A percentile compares a stretch with the other conserved stretches of the same genome.
phyloP scores from a whole-genome alignment of 1,140 invertebrate species.

The Procambarus clarkii region DNA sequence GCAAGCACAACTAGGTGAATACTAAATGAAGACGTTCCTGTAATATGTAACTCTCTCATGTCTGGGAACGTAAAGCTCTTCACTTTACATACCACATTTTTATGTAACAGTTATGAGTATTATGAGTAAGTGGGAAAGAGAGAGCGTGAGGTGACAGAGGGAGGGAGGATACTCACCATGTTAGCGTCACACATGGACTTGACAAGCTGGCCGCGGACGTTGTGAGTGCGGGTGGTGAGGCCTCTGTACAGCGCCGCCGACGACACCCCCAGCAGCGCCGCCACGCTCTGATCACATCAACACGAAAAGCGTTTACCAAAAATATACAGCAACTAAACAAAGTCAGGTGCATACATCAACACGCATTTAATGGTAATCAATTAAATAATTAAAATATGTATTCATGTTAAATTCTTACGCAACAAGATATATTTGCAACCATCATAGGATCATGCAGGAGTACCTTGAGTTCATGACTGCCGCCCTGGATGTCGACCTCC shows the following conservation, averaged over 20 bases:
- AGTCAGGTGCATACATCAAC: not conserved
- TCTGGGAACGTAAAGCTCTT: no score
- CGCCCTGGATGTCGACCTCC: constrained; percentile 81
- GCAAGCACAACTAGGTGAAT: no score
- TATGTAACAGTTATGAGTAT: not conserved
- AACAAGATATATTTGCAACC: not conserved
- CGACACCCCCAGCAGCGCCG: constrained; percentile 88
- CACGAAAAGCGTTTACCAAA: not conserved
- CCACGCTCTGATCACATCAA: constrained; percentile 83
- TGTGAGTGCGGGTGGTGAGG: constrained; percentile 89
- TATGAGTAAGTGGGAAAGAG: not conserved
- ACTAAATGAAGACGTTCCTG: no score
- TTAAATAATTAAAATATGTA: not conserved
- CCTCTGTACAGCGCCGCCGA: constrained; percentile 86
- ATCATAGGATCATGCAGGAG: not conserved
- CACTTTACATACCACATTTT: not conserved
- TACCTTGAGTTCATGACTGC: constrained; percentile 75
- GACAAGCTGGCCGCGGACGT: constrained; percentile 87
- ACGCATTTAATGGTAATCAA: not conserved
- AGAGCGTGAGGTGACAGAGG: not conserved
- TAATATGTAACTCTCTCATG: no score
- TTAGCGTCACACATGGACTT: constrained; percentile 89
- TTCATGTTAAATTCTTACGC: not conserved
- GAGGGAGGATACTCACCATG: constrained; percentile 79
- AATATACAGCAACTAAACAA: not conserved